Evolutionary conservation across 2,113 vertebrate genomes (phyloP), one percentile per base, ranked within the genome.

Genomic region (Mus pahari): DNA sequence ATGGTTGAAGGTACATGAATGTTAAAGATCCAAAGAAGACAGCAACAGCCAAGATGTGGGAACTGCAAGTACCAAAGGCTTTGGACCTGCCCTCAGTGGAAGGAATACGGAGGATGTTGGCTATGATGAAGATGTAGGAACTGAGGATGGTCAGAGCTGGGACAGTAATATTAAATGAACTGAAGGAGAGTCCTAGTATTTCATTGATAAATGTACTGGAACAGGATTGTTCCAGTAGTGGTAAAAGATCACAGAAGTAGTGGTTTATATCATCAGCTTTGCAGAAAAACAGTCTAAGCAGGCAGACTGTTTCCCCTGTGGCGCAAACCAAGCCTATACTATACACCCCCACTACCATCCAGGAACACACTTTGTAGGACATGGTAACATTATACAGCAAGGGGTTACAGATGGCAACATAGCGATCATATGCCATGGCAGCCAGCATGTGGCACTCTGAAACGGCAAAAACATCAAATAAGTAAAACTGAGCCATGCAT

Each of bases 11-110:
- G 24, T 89, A 89, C 55, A 89, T 82, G 42, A 94, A 74, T 62
- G 55, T 17, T 6, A 94, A 70, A 53, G 92, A 82, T 33, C 77
- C 86, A 62, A 73, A 89, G 39, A 94, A 74, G 11, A 94, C 0
- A 53, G 6, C 53, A 39, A 89, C 64, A 62, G 86, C 77, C 42
- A 33, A 62, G 3, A 81, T 78, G 28, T 79, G 39, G 33, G 4
- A 94, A 36, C 92, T 82, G 31, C 86, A 94, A 0, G 33, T 94
- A 20, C 24, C 89, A 53, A 94, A 94, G 55, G 77, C 66, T 89
- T 94, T 94, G 66, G 53, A 50, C 48, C 83, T 87, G 48, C 83
- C 83, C 20, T 58, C 39, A 5, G n/a, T 88, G 11, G 83, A 79
- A 17, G 3, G 28, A 53, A 93, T 87, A 14, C 14, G 13, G 10